Percentiles rank a stretch among this genome's conserved stretches.
Evolutionary conservation across 2,797 vertebrate genomes (phyloP).

Genomic region (Lagodon rhomboides): DNA sequence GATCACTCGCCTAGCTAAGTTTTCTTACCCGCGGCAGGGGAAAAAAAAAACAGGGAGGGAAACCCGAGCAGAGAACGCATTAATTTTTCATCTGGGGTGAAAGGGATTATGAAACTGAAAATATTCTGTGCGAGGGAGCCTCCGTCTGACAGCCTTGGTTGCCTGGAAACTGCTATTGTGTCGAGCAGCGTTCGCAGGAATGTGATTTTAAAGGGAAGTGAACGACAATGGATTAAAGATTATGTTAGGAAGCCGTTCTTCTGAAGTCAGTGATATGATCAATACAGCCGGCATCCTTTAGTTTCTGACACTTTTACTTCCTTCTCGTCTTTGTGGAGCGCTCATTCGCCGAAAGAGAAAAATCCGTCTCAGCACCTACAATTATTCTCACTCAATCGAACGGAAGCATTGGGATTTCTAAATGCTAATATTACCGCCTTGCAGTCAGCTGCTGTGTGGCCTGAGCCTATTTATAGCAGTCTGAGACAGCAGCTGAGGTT

Average conservation of each 20-base stretch:
- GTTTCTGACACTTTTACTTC: neutral
- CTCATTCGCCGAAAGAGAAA: neutral
- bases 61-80: conserved; percentile 49
- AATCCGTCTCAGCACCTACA: neutral
- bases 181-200: conserved; percentile 5
- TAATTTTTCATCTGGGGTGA: conserved; percentile 71
- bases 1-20: conserved; percentile 13
- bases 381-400: conserved; percentile 1
- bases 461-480: conserved; percentile 65
- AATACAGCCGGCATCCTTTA: neutral
- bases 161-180: conserved; percentile 71
- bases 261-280: conserved; percentile 6
- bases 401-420: conserved; percentile 26
- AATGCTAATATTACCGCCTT: conserved; percentile 27
- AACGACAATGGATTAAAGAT: conserved; percentile 25
- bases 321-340: neutral
- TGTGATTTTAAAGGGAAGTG: neutral
- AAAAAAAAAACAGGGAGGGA: conserved; percentile 20
- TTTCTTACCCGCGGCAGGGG: conserved; percentile 4
- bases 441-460: conserved; percentile 58
- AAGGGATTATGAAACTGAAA: conserved; percentile 64
- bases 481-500: conserved; percentile 74
- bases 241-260: neutral
- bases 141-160: conserved; percentile 63
- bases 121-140: conserved; percentile 46